A percentile compares a stretch with the other conserved stretches of the same genome.
Conservation (phyloP, 2,113 vertebrate genomes). For the Rhinolophus sinicus region DNA sequence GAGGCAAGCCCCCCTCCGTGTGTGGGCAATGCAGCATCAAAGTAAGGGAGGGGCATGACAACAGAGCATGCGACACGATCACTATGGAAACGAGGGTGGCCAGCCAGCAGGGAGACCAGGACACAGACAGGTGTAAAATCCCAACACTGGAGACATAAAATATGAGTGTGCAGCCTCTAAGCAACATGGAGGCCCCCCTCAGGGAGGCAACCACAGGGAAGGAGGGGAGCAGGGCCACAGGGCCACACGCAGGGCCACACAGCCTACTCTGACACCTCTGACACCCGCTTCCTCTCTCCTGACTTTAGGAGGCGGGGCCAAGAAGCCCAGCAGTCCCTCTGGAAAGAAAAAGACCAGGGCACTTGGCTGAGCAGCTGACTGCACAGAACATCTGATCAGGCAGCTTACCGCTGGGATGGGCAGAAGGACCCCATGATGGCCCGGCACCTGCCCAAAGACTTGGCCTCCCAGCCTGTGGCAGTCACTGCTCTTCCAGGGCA, state of each 20-base stretch:
- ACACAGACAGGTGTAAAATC: not conserved
- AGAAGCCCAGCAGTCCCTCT: not conserved
- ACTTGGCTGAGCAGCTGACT: not conserved
- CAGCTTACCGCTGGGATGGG: accelerated
- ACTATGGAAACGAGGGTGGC: not conserved
- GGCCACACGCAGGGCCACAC: no score
- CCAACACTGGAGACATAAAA: not conserved
- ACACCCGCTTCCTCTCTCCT: not conserved
- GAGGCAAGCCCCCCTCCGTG: not conserved
- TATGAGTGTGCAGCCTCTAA: not conserved
- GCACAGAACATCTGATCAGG: not conserved
- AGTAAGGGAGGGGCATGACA: not conserved
- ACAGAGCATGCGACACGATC: not conserved
- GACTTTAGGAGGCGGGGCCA: not conserved
- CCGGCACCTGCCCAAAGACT: not conserved
- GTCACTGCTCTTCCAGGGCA: not conserved
- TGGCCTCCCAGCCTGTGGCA: not conserved
- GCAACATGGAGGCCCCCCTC: not conserved
- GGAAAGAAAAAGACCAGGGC: not conserved
- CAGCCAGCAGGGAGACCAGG: not conserved
- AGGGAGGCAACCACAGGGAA: not conserved
- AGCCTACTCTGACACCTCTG: accelerated
- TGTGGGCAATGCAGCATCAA: not conserved
- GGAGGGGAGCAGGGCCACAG: no score
- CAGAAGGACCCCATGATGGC: not conserved